Conservation (phyloP, 2,888 invertebrate genomes). For the Argyresthia goedartella region DNA sequence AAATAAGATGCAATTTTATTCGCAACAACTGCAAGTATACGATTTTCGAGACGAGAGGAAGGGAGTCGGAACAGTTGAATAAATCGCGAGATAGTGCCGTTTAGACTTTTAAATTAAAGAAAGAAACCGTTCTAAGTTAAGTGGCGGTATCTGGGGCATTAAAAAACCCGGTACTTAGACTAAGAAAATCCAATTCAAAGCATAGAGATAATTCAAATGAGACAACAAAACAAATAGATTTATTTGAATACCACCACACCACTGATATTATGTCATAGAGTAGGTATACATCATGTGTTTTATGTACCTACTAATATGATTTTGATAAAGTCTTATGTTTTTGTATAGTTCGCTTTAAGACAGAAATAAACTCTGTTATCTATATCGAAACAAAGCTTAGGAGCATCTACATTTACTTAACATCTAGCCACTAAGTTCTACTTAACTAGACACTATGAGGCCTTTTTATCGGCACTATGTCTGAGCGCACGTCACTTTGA, state of each 20-base stretch:
- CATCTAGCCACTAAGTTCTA: background rate
- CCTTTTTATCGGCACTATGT: background rate
- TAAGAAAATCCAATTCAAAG: background rate
- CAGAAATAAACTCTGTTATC: no score
- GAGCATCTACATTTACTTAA: background rate
- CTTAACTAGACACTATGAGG: background rate
- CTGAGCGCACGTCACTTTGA: background rate
- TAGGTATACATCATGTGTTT: background rate
- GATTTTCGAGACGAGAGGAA: constrained; percentile 10
- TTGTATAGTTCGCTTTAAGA: no score
- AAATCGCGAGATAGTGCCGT: constrained; percentile 1
- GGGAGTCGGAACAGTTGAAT: background rate
- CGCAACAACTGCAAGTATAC: constrained; percentile 11
- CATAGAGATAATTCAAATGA: background rate
- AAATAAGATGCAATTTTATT: constrained; percentile 26
- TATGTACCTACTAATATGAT: background rate
- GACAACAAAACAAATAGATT: background rate
- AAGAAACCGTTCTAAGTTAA: background rate
- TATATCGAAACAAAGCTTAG: background rate
- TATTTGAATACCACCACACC: background rate
- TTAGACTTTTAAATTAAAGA: constrained; percentile 1
- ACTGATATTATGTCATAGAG: background rate
- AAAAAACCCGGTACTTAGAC: background rate
- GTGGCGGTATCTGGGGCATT: background rate
- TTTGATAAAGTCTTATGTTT: no score